These are phyloP conservation scores for Aphrophora alni DNA, from an alignment of 2,888 invertebrate genomes.

Conservation along the genomic window DNA sequence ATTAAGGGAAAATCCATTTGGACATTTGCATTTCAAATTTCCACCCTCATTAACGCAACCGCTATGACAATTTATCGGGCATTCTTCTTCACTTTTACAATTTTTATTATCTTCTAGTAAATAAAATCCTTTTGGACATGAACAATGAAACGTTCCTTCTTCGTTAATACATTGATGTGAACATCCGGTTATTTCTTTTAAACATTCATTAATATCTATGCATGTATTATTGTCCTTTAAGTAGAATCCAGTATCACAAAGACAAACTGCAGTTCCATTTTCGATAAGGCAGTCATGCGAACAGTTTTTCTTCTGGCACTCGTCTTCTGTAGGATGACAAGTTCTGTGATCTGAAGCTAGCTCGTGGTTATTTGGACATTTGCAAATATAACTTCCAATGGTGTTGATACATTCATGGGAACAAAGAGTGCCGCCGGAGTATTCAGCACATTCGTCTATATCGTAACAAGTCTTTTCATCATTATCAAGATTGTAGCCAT, in stretches of 20 bases:
- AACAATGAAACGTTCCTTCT: conserved; percentile 24
- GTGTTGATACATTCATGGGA: conserved; percentile 80
- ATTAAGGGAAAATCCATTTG: background rate
- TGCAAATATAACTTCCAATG: conserved; percentile 78
- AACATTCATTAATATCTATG: conserved; percentile 83
- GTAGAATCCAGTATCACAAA: conserved; percentile 75
- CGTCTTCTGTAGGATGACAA: conserved; percentile 62
- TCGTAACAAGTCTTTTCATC: conserved; percentile 79
- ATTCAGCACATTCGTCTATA: conserved; percentile 76
- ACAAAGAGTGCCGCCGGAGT: conserved; percentile 75
- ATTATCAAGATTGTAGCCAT: conserved; percentile 77
- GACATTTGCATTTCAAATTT: conserved; percentile 7
- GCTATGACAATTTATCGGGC: conserved; percentile 59
- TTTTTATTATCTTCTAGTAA: conserved; percentile 12
- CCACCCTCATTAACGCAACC: conserved; percentile 75
- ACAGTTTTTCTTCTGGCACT: conserved; percentile 64
- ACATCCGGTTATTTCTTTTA: conserved; percentile 62
- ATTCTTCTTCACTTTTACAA: conserved; percentile 12
- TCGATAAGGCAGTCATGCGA: conserved; percentile 63
- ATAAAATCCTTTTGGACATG: conserved; percentile 10
- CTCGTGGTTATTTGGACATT: conserved; percentile 75
- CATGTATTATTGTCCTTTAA: conserved; percentile 71
- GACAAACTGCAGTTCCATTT: conserved; percentile 48
- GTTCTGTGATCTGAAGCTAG: conserved; percentile 73
- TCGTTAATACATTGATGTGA: conserved; percentile 28